A percentile compares a stretch with the other conserved stretches of the same genome.
Evolutionary conservation across 1,140 invertebrate genomes (phyloP).

Genomic region (Aethina tumida): DNA sequence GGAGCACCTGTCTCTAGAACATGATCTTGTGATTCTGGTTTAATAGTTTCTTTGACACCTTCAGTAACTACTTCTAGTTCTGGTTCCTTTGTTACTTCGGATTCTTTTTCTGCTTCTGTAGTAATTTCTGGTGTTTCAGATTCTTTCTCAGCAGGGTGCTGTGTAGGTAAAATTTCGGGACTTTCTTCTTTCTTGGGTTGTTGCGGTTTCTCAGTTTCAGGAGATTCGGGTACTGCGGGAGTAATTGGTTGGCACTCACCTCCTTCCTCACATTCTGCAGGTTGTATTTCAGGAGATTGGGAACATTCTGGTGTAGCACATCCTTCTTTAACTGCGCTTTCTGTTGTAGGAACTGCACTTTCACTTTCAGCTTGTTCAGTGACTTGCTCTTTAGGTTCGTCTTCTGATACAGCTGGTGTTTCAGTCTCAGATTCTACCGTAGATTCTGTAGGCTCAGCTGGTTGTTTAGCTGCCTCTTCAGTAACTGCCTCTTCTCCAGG

Average conservation of each 20-base stretch:
- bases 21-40: background rate
- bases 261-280: too few species aligned
- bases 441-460: constrained; percentile 13
- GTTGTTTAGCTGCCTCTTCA: constrained; percentile 9
- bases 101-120: constrained; percentile 18
- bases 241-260: too few species aligned
- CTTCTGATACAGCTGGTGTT: constrained; percentile 6
- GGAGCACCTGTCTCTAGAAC: too few species aligned
- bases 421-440: constrained; percentile 23
- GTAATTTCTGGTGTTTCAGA: constrained; percentile 4
- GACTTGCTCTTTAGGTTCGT: constrained; percentile 16
- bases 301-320: constrained; percentile 1
- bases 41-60: constrained; percentile 3
- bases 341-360: constrained; percentile 3
- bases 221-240: too few species aligned
- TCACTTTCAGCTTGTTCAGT: constrained; percentile 15
- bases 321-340: constrained; percentile 7
- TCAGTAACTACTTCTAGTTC: constrained; percentile 7
- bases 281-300: too few species aligned
- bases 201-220: background rate
- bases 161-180: constrained; percentile 7
- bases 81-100: constrained; percentile 20
- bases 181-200: constrained; percentile 2
- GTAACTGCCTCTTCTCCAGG: constrained; percentile 11
- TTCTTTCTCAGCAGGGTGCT: constrained; percentile 7